These are phyloP conservation scores for Myotis daubentonii DNA, from an alignment of 2,797 vertebrate genomes.

Conservation along the genomic window DNA sequence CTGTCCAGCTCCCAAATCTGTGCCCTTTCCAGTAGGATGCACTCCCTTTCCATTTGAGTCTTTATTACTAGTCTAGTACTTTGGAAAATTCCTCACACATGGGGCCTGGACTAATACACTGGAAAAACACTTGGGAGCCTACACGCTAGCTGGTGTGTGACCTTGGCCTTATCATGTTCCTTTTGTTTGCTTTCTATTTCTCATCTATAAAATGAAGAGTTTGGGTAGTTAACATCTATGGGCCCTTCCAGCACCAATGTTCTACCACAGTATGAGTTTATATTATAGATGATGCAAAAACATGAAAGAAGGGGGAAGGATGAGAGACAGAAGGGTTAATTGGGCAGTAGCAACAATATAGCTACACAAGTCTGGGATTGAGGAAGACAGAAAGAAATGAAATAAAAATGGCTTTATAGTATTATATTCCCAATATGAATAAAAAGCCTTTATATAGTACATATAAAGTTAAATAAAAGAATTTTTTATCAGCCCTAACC, in stretches of 20 bases:
- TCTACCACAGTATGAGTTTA: neutral
- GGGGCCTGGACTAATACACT: neutral
- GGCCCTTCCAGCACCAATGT: neutral
- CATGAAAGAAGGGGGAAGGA: neutral
- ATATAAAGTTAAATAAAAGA: conserved; percentile 1
- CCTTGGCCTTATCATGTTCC: neutral
- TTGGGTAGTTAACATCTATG: conserved; percentile 33
- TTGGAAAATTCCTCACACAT: conserved; percentile 44
- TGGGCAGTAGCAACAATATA: neutral
- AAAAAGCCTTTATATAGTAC: neutral
- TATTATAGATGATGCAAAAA: neutral
- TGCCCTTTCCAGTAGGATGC: neutral
- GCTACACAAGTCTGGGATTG: neutral
- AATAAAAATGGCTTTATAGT: neutral
- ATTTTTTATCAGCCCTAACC: no score
- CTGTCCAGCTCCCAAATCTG: neutral
- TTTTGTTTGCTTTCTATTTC: conserved; percentile 23
- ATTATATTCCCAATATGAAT: neutral
- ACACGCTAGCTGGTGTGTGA: neutral
- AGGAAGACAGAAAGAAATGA: neutral
- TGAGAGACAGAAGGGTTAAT: neutral
- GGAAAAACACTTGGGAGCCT: conserved; percentile 13
- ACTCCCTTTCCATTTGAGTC: neutral
- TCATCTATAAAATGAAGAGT: conserved; percentile 10
- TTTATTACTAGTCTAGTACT: neutral